These are phyloP conservation scores for Pristionchus mayeri DNA, from an alignment of 2,888 invertebrate species.

Conservation along the genomic window DNA sequence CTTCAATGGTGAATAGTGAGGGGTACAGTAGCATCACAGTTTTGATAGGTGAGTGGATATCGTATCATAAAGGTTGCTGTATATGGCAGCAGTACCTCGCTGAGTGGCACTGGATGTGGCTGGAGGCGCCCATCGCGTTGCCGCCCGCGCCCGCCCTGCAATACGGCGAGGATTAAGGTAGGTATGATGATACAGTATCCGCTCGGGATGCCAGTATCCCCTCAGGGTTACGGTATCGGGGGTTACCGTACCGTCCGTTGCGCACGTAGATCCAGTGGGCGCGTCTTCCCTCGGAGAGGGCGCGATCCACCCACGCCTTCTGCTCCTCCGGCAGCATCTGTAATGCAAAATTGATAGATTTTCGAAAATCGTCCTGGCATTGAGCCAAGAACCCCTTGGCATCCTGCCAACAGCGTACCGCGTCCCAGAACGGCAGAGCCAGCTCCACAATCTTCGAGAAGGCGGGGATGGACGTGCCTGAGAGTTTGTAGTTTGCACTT, in stretches of 20 bases:
- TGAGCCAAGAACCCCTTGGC: too few species aligned
- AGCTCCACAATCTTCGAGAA: slow-evolving; percentile 48
- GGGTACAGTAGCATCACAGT: too few species aligned
- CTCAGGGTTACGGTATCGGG: neutral
- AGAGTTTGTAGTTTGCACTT: neutral
- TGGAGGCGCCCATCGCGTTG: neutral
- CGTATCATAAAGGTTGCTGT: too few species aligned
- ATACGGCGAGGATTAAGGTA: neutral
- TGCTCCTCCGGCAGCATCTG: slow-evolving; percentile 38
- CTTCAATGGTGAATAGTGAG: too few species aligned
- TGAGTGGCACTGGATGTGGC: neutral
- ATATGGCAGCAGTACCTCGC: too few species aligned
- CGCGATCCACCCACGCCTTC: slow-evolving; percentile 39
- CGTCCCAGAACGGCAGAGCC: slow-evolving; percentile 44
- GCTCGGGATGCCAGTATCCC: too few species aligned
- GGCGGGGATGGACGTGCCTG: slow-evolving; percentile 31
- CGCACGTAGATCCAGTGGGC: slow-evolving; percentile 46
- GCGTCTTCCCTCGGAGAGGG: slow-evolving; percentile 11
- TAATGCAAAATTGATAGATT: neutral
- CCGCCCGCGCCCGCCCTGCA: neutral
- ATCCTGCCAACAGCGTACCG: neutral
- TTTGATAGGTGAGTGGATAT: too few species aligned
- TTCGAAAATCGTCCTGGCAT: neutral
- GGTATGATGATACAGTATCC: too few species aligned
- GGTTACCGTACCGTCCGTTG: slow-evolving; percentile 33